phyloP scores from a whole-genome alignment of 2,888 invertebrate species.

The Acrocyrtus sp. region DNA sequence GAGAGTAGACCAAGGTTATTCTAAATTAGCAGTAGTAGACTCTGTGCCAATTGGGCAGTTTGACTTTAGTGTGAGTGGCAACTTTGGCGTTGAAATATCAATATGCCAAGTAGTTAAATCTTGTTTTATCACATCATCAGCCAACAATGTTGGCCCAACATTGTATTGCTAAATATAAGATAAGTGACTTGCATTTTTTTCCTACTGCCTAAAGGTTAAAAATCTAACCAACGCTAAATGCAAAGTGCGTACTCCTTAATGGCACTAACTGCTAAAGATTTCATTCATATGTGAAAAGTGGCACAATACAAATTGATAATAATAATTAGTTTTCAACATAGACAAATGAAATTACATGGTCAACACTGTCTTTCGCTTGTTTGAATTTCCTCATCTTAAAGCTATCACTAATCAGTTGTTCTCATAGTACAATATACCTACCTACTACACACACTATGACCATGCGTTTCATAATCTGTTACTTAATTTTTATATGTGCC shows the following conservation, averaged over 20 bases:
- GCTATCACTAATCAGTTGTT: not conserved
- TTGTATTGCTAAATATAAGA: not conserved
- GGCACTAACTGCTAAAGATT: not conserved
- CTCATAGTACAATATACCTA: no score
- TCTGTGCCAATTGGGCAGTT: not conserved
- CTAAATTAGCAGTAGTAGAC: constrained; percentile 34
- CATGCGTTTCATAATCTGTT: constrained; percentile 18
- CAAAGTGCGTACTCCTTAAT: not conserved
- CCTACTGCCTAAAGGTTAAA: not conserved
- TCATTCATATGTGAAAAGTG: not conserved
- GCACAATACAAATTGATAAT: not conserved
- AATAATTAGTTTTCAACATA: not conserved
- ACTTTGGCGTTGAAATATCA: not conserved
- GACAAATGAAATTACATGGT: constrained; percentile 7
- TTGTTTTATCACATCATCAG: not conserved
- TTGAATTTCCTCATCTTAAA: constrained; percentile 9
- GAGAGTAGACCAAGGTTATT: constrained; percentile 45
- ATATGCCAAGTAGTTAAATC: not conserved
- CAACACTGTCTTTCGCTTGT: not conserved
- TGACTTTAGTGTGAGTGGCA: not conserved
- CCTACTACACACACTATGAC: no score
- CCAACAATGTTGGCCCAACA: not conserved
- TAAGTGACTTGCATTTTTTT: not conserved
- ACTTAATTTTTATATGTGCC: no score
- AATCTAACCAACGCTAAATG: not conserved